Base-by-base conservation (phyloP, 2,797 vertebrate species). In the Saxicola maurus region DNA sequence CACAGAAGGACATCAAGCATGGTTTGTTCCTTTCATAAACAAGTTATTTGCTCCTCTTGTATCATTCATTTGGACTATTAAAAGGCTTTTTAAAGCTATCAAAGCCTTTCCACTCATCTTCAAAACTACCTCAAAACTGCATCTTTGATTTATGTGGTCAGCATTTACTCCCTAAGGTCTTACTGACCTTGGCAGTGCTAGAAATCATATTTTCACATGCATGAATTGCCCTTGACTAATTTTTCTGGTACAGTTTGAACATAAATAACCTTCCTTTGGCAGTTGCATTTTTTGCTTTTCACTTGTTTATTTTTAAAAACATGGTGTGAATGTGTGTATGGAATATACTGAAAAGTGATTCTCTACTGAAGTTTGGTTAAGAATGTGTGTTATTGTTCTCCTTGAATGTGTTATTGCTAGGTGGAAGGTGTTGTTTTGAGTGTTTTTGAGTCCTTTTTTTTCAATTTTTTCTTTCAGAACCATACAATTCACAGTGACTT, bases 121-220 rank as follows among this genome's bases (percentile, higher is more conserved):
- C 69, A 87, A 83, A 92, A 75, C 52, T 1, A 11, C 66, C 93
- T 79, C 40, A 60, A 60, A 91, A n/a, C 48, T 53, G 62, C 55
- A 83, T 83, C 76, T 91, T 81, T 94, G 82, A 78, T 93, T 91
- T 82, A 52, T 87, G 52, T 73, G 51, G 52, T 82, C 72, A 86
- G 30, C 69, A 53, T 87, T 91, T 79, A 72, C 56, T 94, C 89
- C 82, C 93, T 89, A 53, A 86, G 85, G 82, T 86, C 85, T 91
- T 73, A 71, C 37, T 1, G 18, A 87, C 88, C 82, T 94, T 92
- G 89, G 69, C 59, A 76, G 16, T 86, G 72, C 60, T 93, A 78
- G 76, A 94, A 91, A 92, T 94, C 84, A 89, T 95, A 95, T 93
- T 92, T 93, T 93, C 89, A 83, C 76, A 82, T 81, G 79, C 73